Conservation (phyloP, 2,113 vertebrate species). For the Monopterus albus region DNA sequence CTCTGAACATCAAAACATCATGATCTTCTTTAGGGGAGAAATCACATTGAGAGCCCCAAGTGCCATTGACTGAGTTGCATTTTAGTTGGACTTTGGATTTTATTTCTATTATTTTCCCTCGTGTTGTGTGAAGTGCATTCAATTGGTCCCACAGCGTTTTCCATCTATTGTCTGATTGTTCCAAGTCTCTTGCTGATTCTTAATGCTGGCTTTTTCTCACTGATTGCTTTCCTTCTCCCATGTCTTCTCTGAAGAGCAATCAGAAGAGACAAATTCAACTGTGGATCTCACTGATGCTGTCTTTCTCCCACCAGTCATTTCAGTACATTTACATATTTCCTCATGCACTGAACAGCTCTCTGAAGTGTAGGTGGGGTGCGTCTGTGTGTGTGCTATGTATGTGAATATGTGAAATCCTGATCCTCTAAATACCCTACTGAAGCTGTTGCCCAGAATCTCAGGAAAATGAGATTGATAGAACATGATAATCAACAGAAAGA, state of each 20-base stretch:
- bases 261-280: conserved; percentile 31
- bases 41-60: conserved; percentile 40
- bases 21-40: background rate
- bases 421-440: conserved; percentile 2
- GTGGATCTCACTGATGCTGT: conserved; percentile 39
- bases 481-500: conserved; percentile 41
- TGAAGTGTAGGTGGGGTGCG: conserved; percentile 52
- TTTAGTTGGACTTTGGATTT: conserved; percentile 29
- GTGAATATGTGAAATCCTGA: conserved; percentile 53
- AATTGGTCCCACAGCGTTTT: conserved; percentile 59
- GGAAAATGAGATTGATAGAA: conserved; percentile 32
- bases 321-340: conserved; percentile 58
- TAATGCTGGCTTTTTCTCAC: conserved; percentile 29
- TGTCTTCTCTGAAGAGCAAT: conserved; percentile 41
- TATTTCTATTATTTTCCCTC: background rate
- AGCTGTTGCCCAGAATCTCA: conserved; percentile 7
- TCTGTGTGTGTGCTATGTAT: conserved; percentile 16
- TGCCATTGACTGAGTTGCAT: conserved; percentile 15
- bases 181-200: conserved; percentile 29
- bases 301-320: conserved; percentile 44
- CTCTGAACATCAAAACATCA: conserved; percentile 59
- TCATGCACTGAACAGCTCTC: conserved; percentile 14
- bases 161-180: conserved; percentile 55
- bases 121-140: conserved; percentile 49
- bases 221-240: conserved; percentile 38